Conservation (phyloP, 53 echinoderm and acorn worm genomes). For the Paracentrotus lividus region DNA sequence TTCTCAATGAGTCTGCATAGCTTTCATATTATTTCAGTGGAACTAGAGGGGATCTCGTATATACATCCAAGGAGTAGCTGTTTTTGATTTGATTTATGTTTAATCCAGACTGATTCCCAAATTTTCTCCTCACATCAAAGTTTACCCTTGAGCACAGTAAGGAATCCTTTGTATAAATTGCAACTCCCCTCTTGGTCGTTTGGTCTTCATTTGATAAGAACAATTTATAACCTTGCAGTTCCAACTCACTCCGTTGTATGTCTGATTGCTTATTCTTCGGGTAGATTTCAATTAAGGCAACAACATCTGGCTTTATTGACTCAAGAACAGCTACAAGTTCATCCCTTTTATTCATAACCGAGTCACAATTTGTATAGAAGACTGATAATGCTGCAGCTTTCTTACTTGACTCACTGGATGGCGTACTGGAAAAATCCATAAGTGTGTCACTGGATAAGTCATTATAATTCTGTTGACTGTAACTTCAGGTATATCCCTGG, state of each 20-base stretch:
- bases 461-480: neutral
- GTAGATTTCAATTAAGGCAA: neutral
- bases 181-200: no score
- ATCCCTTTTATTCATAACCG: neutral
- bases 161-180: neutral
- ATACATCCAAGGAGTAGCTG: neutral
- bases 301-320: neutral
- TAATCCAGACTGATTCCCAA: neutral
- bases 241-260: neutral
- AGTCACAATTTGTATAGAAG: neutral
- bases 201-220: neutral
- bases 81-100: neutral
- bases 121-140: neutral
- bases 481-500: neutral
- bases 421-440: neutral
- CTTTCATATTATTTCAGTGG: neutral
- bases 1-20: neutral
- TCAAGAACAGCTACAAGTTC: neutral
- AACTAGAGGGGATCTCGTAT: neutral
- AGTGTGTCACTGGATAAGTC: neutral
- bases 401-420: no score
- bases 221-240: neutral
- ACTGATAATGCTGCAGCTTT: neutral
- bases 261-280: neutral
- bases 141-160: neutral